A percentile compares a stretch with the other conserved stretches of the same genome.
Conservation (phyloP, 53 echinoderm and acorn worm species). For the Temnopleurus reevesii region DNA sequence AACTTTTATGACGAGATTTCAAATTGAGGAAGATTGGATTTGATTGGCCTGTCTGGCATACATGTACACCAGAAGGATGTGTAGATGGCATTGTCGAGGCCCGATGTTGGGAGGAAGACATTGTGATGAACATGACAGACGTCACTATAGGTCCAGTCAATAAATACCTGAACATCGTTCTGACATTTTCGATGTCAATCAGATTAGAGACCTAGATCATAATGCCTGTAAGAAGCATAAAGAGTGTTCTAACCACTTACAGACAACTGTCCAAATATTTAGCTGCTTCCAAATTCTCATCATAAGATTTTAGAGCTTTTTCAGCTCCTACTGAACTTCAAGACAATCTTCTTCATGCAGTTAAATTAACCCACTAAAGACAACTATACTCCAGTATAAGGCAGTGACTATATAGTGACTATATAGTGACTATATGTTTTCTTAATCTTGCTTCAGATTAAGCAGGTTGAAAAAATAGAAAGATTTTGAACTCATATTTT, state of each 20-base stretch:
- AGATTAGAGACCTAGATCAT: background rate
- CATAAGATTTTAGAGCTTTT: too few relatives aligned
- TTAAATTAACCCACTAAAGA: too few relatives aligned
- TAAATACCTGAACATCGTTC: background rate
- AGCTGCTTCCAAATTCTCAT: too few relatives aligned
- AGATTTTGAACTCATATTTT: too few relatives aligned
- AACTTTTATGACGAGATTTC: conserved; percentile 21
- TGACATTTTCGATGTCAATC: background rate
- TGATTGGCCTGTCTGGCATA: conserved; percentile 41
- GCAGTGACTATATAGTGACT: too few relatives aligned
- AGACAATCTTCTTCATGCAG: background rate
- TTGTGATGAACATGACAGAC: conserved; percentile 28
- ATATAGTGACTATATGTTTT: too few relatives aligned
- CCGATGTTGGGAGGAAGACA: too few relatives aligned
- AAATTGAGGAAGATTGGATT: conserved; percentile 41
- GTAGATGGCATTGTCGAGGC: background rate
- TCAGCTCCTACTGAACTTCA: too few relatives aligned
- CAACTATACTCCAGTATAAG: too few relatives aligned
- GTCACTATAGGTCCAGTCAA: background rate
- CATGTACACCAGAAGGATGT: conserved; percentile 14
- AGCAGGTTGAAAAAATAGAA: too few relatives aligned
- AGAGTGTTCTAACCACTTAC: background rate
- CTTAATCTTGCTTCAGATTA: too few relatives aligned
- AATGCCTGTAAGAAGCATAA: background rate
- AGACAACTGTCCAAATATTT: background rate